Evolutionary conservation across 2,888 invertebrate genomes (phyloP).

Genomic region (Agrotis clavis): DNA sequence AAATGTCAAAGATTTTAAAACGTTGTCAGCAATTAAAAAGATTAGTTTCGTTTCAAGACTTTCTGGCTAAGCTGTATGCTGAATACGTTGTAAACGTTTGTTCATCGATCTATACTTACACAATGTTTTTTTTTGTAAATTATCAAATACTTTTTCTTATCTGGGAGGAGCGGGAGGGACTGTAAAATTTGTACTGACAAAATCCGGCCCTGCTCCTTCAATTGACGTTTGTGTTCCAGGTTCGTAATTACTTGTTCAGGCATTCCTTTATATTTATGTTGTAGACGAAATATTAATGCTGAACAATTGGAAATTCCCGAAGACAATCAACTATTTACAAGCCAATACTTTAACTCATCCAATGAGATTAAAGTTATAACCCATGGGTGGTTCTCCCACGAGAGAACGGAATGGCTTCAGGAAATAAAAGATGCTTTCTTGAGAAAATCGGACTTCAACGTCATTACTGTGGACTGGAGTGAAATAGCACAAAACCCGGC

Average conservation of each 20-base stretch:
- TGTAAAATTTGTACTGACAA: too few relatives aligned
- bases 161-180: too few relatives aligned
- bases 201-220: too few relatives aligned
- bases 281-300: conserved; percentile 76
- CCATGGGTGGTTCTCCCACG: conserved; percentile 90
- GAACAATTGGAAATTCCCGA: conserved; percentile 76
- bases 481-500: conserved; percentile 80
- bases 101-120: too few relatives aligned
- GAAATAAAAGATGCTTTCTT: conserved; percentile 85
- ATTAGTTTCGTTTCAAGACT: too few relatives aligned
- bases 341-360: conserved; percentile 80
- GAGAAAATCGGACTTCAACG: conserved; percentile 84
- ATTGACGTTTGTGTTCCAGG: too few relatives aligned
- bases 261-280: conserved; percentile 51
- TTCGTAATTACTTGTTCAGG: not conserved
- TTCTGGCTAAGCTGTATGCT: too few relatives aligned
- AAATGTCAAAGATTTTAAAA: too few relatives aligned
- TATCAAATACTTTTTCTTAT: too few relatives aligned
- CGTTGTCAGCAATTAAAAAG: too few relatives aligned
- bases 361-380: conserved; percentile 88
- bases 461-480: conserved; percentile 89
- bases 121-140: too few relatives aligned
- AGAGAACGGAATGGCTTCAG: conserved; percentile 80
- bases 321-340: conserved; percentile 69
- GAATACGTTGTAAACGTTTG: too few relatives aligned